Evolutionary conservation across 2,797 vertebrate species (phyloP).

Genomic region (Corythornis leucogaster): DNA sequence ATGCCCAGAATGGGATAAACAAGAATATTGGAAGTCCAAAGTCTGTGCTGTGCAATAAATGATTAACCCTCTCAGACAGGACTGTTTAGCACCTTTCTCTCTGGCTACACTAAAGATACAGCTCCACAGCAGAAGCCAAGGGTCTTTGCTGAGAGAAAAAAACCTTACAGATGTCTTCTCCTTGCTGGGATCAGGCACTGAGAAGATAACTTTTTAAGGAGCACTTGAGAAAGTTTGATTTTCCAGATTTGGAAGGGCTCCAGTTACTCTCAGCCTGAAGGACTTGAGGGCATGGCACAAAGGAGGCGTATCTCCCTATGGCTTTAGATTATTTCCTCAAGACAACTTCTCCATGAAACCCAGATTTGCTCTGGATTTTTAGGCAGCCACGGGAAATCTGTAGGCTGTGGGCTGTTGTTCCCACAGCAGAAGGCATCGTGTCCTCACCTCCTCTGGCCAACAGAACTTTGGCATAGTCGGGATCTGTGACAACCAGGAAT

Average conservation of each 20-base stretch:
- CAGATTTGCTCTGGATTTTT: neutral
- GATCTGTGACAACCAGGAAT: conserved; percentile 76
- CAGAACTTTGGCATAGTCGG: conserved; percentile 83
- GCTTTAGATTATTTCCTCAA: neutral
- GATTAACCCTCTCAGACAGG: neutral
- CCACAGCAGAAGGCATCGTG: neutral
- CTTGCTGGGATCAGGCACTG: neutral
- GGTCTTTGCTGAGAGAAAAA: neutral
- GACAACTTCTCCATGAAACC: neutral
- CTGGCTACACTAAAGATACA: fast-evolving
- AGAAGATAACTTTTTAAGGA: neutral
- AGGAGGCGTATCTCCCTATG: neutral
- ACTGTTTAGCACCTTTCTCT: neutral
- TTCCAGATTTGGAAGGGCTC: neutral
- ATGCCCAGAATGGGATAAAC: neutral
- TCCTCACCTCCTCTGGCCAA: conserved; percentile 81
- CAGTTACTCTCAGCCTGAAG: neutral
- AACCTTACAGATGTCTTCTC: neutral
- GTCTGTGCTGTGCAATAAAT: neutral
- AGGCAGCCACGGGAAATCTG: neutral
- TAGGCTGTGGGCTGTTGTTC: neutral
- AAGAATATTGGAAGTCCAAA: neutral
- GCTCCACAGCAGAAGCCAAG: neutral
- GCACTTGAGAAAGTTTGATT: neutral
- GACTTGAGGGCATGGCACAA: neutral